Evolutionary conservation across 2,797 vertebrate species (phyloP), one percentile per base, ranked within the genome.

Genomic region (Fringilla coelebs): DNA sequence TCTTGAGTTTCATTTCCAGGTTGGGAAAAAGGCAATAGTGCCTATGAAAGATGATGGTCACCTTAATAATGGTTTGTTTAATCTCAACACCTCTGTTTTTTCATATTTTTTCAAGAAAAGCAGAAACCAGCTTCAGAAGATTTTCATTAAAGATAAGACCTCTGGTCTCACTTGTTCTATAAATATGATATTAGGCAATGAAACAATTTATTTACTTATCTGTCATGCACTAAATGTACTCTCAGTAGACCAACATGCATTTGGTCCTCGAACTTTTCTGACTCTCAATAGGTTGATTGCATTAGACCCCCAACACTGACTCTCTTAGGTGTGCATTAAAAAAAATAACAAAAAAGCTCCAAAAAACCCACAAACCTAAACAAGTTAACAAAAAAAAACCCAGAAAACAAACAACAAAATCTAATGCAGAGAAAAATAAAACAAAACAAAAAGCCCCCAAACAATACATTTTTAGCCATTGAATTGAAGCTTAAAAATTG

Each of bases 221-320:
- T 46, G 5, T 46, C 22, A 73, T 51, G 17, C 22, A 66, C 6
- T 66, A 43, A 70, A 51, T 34, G 11, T 43, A 28, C 4, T 72
- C 46, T 75, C 18, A 49, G n/a, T 38, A 79, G 60, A 36, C 2
- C 1, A 7, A 1, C 2, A 10, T 26, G 9, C 49, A 4, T 68
- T 72, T 68, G 21, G 19, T 46, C 21, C 46, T 29, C 46, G 3
- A 68, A 40, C 6, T 54, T 79, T 54, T 65, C 26, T 70, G 18
- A 54, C 57, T 65, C 9, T 43, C 51, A 62, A 12, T 3, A 29
- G 3, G 4, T 83, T 84, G 16, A 24, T 19, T 80, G 20, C 11
- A 41, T 36, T 49, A 41, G 2, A 7, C 3, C 2, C 9, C 4
- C 5, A 7, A 5, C 13, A 20, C 4, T 10, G 31, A 13, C 6